Percentiles rank a stretch among this genome's conserved stretches.
Evolutionary conservation across 2,888 invertebrate genomes (phyloP).

Genomic region (Saturnia japonica): DNA sequence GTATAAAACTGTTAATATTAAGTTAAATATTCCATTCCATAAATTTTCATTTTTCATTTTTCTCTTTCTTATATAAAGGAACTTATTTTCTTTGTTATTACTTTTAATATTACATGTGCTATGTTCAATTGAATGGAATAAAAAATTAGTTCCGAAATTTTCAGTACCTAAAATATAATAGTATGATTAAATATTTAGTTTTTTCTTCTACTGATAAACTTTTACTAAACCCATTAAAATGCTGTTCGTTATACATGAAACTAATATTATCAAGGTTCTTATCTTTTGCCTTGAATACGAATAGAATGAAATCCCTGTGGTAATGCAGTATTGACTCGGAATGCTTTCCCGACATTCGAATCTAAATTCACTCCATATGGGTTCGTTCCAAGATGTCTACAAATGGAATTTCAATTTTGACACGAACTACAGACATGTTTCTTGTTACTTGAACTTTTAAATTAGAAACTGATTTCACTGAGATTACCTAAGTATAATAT

Average conservation of each 20-base stretch:
- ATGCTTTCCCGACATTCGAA: slow-evolving; percentile 24
- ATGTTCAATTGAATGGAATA: neutral
- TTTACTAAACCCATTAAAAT: neutral
- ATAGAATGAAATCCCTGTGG: slow-evolving; percentile 14
- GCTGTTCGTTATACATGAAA: slow-evolving; percentile 4
- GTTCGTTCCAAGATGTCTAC: slow-evolving; percentile 19
- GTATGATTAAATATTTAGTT: neutral
- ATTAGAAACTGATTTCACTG: slow-evolving; percentile 2
- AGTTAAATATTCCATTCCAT: neutral
- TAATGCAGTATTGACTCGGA: slow-evolving; percentile 15
- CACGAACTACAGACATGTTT: slow-evolving; percentile 11
- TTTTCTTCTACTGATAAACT: neutral
- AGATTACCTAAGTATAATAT: neutral
- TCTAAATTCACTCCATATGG: slow-evolving; percentile 38
- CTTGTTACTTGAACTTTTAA: slow-evolving; percentile 2
- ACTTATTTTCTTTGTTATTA: neutral
- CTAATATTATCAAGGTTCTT: slow-evolving; percentile 8
- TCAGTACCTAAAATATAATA: neutral
- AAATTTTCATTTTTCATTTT: too few relatives aligned
- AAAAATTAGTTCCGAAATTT: neutral
- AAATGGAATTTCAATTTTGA: slow-evolving; percentile 16
- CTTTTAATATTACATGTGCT: neutral
- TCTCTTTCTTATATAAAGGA: too few relatives aligned
- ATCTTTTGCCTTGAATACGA: slow-evolving; percentile 14
- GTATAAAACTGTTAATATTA: neutral